Base-by-base conservation (phyloP, 2,113 vertebrate species). In the Cranoglanis bouderius region DNA sequence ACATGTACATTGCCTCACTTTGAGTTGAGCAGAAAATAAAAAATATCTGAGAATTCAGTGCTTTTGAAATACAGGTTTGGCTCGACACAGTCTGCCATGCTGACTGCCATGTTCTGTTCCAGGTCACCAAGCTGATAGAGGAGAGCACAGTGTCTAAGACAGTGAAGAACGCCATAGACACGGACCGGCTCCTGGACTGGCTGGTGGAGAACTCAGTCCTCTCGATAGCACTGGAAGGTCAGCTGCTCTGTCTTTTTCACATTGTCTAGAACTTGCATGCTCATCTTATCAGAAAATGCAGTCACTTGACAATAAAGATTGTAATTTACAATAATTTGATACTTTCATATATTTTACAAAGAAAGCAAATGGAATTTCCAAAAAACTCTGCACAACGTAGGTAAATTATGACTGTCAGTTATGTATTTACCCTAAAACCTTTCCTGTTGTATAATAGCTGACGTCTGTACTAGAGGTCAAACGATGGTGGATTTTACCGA, bases 111-210 rank as follows among this genome's bases (percentile, higher is more conserved):
- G 21, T 91, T 84, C 74, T 90, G 40, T 67, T 59, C 91, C 92
- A 99, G 98, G 98, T 99, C 91, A 99, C 98, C 0, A 99, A 99
- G 94, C 95, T 99, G 87, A 99, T 99, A 93, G 98, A 99, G 93
- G 98, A 99, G 93, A 99, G 98, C 93, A 99, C 98, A 6, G 96
- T 99, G 91, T 98, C 98, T 29, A 99, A 99, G 92, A 98, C 98
- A 0, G 98, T 99, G 94, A 99, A 99, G 94, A 99, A 99, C 43
- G 98, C 98, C 83, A 99, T 99, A 84, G 98, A 99, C 92, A 98
- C 98, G 7, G 98, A 99, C 92, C 94, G 97, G 84, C 93, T 99
- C 14, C 94, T 99, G 38, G 98, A 99, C 72, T 99, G 98, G 98
- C 96, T 99, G 0, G 98, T 99, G 86, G 98, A 99, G 93, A 99